Percentiles rank a stretch among this genome's conserved stretches.
phyloP scores from a whole-genome alignment of 2,113 vertebrate species.

The Morone saxatilis region DNA sequence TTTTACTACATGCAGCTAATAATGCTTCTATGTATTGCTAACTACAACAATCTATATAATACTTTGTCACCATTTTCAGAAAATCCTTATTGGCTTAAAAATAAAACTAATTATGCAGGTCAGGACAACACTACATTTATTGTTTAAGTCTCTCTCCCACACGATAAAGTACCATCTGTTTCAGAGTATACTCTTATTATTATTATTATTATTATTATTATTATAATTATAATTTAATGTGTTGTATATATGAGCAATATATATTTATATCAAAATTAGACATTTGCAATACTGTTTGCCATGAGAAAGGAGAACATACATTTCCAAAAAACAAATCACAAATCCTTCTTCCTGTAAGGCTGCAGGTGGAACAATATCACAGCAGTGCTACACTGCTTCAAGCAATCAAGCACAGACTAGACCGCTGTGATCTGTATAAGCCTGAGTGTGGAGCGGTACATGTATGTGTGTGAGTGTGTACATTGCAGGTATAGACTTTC shows the following conservation, averaged over 20 bases:
- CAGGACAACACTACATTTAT: background rate
- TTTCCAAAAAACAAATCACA: background rate
- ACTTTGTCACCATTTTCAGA: background rate
- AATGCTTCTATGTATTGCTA: background rate
- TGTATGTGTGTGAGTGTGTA: background rate
- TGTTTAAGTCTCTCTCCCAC: background rate
- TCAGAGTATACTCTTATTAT: background rate
- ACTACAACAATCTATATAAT: background rate
- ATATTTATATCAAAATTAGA: background rate
- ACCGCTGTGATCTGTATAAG: constrained; percentile 38
- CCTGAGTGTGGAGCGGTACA: background rate
- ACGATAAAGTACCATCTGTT: background rate
- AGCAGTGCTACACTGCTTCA: constrained; percentile 25
- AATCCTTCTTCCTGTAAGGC: background rate
- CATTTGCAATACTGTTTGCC: background rate
- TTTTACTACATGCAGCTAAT: too few species aligned
- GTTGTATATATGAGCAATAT: background rate
- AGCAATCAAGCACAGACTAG: constrained; percentile 16
- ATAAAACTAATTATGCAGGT: background rate
- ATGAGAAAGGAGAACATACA: background rate
- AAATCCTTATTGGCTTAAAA: background rate
- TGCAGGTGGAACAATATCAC: constrained; percentile 21
- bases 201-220: background rate
- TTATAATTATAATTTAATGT: too few species aligned
- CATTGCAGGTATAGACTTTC: constrained; percentile 12